These are phyloP conservation scores for Agrilus mali DNA, from an alignment of 2,888 invertebrate species.

Conservation along the genomic window DNA sequence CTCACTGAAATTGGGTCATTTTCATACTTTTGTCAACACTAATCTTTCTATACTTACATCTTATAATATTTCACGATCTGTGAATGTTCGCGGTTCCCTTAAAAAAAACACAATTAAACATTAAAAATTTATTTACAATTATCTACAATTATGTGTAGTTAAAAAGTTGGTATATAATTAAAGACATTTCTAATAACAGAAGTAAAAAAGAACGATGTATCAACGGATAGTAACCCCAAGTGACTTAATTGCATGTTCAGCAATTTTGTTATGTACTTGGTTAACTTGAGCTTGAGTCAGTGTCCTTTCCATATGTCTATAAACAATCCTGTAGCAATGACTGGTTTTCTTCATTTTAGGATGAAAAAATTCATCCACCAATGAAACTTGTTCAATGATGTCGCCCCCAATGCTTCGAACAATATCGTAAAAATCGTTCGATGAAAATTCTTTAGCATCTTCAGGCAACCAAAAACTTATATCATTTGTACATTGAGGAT, in stretches of 20 bases:
- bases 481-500: conserved; percentile 82
- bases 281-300: conserved; percentile 82
- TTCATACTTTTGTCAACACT: no score
- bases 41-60: no score
- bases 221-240: conserved; percentile 38
- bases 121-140: no score
- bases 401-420: conserved; percentile 82
- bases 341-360: conserved; percentile 73
- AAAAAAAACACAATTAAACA: no score
- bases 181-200: background rate
- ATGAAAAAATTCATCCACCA: conserved; percentile 79
- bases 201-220: background rate
- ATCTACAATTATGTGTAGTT: background rate
- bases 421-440: conserved; percentile 85
- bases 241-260: conserved; percentile 36
- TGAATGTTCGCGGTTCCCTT: no score
- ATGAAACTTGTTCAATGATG: conserved; percentile 77
- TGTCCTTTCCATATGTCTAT: conserved; percentile 84
- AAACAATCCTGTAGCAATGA: conserved; percentile 84
- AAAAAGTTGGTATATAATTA: background rate
- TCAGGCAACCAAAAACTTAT: conserved; percentile 93
- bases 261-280: conserved; percentile 66
- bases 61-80: no score
- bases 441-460: conserved; percentile 46
- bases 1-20: no score